phyloP scores from a whole-genome alignment of 2,888 invertebrate genomes.

The Nemoura dubitans region DNA sequence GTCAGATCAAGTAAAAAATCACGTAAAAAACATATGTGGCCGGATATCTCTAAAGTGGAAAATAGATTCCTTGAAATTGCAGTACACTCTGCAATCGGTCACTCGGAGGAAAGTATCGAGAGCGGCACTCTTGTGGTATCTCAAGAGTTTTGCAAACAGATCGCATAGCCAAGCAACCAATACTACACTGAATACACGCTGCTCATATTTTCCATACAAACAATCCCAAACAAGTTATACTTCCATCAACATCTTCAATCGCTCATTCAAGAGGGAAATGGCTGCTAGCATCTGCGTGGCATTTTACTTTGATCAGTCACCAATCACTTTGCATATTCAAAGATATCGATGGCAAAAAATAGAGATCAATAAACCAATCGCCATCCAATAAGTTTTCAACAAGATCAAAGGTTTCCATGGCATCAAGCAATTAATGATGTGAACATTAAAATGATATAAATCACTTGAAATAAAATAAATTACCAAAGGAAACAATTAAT shows the following conservation, averaged over 20 bases:
- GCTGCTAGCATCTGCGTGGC: not conserved
- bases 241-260: not conserved
- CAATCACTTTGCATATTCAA: not conserved
- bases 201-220: not conserved
- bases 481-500: not conserved
- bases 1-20: not conserved
- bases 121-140: not conserved
- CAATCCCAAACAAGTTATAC: not conserved
- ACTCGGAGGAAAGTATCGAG: not conserved
- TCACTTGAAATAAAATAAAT: not conserved
- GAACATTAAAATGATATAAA: not conserved
- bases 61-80: not conserved
- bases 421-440: not conserved
- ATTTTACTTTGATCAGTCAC: not conserved
- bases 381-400: not conserved
- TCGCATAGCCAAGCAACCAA: constrained; percentile 1
- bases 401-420: not conserved
- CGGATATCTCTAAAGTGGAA: not conserved
- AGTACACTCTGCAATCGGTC: not conserved
- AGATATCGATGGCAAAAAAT: not conserved
- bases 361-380: not conserved
- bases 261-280: not conserved
- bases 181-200: not conserved
- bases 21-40: not conserved
- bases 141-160: not conserved